A percentile compares a stretch with the other conserved stretches of the same genome.
These are phyloP conservation scores for Alligator sinensis DNA, from an alignment of 2,113 vertebrate species.

Conservation along the genomic window DNA sequence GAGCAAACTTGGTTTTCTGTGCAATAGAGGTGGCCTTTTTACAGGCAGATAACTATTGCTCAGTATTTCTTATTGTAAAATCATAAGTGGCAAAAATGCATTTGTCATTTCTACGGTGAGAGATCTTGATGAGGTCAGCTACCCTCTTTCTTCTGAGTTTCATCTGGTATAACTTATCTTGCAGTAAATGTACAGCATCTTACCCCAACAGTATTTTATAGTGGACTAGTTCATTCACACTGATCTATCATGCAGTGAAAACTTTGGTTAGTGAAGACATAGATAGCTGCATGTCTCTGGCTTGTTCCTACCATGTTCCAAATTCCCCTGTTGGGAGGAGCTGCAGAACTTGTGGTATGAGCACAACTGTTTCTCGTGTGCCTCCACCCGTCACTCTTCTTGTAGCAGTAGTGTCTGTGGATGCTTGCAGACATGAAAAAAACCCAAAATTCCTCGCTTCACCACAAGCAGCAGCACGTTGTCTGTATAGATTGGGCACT, in stretches of 20 bases:
- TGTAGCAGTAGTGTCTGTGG: background rate
- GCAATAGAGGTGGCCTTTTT: background rate
- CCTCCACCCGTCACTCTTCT: background rate
- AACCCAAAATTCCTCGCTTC: too few relatives aligned
- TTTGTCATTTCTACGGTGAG: background rate
- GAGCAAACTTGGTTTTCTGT: background rate
- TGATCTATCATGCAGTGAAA: background rate
- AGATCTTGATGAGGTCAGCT: background rate
- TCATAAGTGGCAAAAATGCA: background rate
- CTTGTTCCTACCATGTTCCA: background rate
- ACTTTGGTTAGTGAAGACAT: background rate
- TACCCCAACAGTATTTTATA: background rate
- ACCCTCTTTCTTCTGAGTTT: background rate
- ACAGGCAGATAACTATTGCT: background rate
- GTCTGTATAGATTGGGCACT: too few relatives aligned
- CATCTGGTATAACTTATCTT: background rate
- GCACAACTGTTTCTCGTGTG: background rate
- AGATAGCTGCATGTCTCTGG: background rate
- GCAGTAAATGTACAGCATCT: background rate
- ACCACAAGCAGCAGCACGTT: too few relatives aligned
- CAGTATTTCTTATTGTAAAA: background rate
- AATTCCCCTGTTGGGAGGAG: background rate
- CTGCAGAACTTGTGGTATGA: background rate
- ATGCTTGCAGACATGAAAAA: too few relatives aligned
- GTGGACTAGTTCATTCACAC: accelerated